A percentile compares a stretch with the other conserved stretches of the same genome.
Evolutionary conservation across 2,888 invertebrate genomes (phyloP).

Genomic region (Tiphia femorata): DNA sequence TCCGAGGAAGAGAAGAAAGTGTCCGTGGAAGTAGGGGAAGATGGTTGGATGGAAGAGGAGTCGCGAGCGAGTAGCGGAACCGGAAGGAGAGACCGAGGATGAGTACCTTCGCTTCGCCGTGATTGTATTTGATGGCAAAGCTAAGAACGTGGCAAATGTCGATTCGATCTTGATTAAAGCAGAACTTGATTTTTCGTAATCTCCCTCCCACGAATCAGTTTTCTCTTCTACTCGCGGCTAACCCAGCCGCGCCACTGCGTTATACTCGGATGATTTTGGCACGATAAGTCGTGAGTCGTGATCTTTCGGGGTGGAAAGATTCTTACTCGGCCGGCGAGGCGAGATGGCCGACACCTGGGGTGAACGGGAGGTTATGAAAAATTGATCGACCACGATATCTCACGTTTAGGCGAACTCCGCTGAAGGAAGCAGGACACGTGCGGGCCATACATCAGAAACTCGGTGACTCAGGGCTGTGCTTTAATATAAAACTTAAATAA

Average conservation of each 20-base stretch:
- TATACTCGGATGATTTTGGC: no score
- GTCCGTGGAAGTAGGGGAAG: background rate
- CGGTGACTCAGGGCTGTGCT: conserved; percentile 52
- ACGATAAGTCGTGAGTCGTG: background rate
- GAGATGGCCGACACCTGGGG: conserved; percentile 19
- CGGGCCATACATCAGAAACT: conserved; percentile 65
- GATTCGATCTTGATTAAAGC: conserved; percentile 44
- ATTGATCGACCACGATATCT: conserved; percentile 65
- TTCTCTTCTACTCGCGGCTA: no score
- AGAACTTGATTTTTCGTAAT: background rate
- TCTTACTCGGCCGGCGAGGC: conserved; percentile 2
- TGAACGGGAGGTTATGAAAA: conserved; percentile 58
- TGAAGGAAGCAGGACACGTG: conserved; percentile 66
- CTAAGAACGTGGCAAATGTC: conserved; percentile 40
- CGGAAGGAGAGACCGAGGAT: conserved; percentile 30
- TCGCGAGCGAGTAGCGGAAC: background rate
- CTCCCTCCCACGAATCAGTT: background rate
- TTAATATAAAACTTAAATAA: conserved; percentile 69
- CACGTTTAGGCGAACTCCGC: conserved; percentile 63
- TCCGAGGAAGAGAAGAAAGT: background rate
- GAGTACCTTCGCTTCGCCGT: conserved; percentile 31
- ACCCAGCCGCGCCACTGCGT: no score
- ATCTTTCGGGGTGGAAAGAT: no score
- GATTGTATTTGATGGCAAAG: conserved; percentile 52
- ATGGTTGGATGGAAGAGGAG: background rate